A percentile compares a stretch with the other conserved stretches of the same genome.
phyloP scores from a whole-genome alignment of 2,113 vertebrate genomes.

The Rhinichthys klamathensis region DNA sequence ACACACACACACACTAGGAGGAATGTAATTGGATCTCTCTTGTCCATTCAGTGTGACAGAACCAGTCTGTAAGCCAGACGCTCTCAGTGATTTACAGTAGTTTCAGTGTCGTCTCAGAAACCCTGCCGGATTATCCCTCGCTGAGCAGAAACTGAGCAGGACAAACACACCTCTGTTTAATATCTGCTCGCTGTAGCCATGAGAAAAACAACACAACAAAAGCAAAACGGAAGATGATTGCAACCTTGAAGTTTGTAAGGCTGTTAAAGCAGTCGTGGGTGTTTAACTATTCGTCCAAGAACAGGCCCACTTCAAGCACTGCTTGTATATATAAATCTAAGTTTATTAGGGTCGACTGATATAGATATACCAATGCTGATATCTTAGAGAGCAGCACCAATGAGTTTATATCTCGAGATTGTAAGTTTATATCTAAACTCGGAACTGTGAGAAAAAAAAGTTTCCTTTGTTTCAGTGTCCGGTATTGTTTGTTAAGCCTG shows the following conservation, averaged over 20 bases:
- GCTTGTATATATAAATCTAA: neutral
- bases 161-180: conserved; percentile 37
- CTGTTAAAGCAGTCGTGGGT: neutral
- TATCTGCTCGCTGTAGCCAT: neutral
- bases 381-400: neutral
- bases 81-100: conserved; percentile 18
- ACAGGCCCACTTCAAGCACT: neutral
- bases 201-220: neutral
- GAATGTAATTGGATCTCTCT: conserved; percentile 33
- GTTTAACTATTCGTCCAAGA: neutral
- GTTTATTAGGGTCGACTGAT: neutral
- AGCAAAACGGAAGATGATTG: neutral
- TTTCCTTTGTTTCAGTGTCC: too few species aligned
- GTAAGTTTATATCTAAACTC: neutral
- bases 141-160: neutral
- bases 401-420: too few species aligned
- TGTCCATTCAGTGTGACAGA: conserved; percentile 32
- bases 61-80: conserved; percentile 25
- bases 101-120: conserved; percentile 17
- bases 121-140: conserved; percentile 26
- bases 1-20: too few species aligned
- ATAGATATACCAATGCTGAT: neutral
- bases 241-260: neutral
- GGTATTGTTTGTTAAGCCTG: too few species aligned
- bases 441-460: too few species aligned